Conservation (phyloP, 2,888 invertebrate genomes). For the Morpho helenor region DNA sequence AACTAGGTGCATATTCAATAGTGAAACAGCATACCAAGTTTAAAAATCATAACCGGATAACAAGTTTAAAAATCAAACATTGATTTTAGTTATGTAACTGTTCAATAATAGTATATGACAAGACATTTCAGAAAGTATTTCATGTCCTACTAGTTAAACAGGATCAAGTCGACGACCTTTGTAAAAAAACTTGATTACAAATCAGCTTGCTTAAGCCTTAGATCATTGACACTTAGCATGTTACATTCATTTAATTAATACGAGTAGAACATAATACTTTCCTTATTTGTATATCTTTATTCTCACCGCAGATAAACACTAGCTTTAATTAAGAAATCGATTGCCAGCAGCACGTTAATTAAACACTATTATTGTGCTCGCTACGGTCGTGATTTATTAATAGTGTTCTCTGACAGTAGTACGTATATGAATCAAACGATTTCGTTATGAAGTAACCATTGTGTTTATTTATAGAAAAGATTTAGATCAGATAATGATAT, state of each 20-base stretch:
- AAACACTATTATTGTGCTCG: constrained; percentile 7
- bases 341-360: constrained; percentile 8
- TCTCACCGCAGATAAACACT: constrained; percentile 3
- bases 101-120: neutral
- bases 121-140: constrained; percentile 2
- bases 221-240: neutral
- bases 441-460: too few species aligned
- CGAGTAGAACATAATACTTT: constrained; percentile 5
- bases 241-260: constrained; percentile 1
- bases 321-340: constrained; percentile 9
- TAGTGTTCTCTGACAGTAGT: constrained; percentile 3
- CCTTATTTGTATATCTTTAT: constrained; percentile 14
- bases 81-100: neutral
- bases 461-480: too few species aligned
- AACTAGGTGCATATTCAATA: too few species aligned
- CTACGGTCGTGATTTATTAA: constrained; percentile 9
- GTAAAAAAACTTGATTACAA: constrained; percentile 2
- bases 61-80: too few species aligned
- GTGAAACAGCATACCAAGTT: too few species aligned
- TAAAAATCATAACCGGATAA: too few species aligned
- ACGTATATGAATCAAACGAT: constrained; percentile 2
- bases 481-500: too few species aligned
- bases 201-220: constrained; percentile 2
- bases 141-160: constrained; percentile 1
- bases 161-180: constrained; percentile 1